Base-by-base conservation (phyloP, 53 echinoderm and acorn worm genomes). In the Echinometra lucunter region DNA sequence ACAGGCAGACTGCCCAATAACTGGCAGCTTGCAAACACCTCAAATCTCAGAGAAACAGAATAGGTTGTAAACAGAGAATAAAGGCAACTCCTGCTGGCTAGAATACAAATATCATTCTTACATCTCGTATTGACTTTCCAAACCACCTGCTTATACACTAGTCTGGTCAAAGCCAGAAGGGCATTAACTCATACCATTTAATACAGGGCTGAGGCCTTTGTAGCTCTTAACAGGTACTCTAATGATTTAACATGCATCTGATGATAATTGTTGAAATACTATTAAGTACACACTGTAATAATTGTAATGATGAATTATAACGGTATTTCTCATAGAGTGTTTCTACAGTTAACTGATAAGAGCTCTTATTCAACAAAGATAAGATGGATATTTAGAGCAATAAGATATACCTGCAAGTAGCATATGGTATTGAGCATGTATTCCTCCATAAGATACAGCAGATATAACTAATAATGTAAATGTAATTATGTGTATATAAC, bases 41-140 rank as follows among this genome's bases (percentile, higher is more conserved):
- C 49, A 25, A 23, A 12, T 19, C 53, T 6, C 13, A 40, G 2
- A 40, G 83, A 83, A 83, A 80, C 2, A 80, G 78, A 40, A 78
- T 40, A 78, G 18, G 4, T 40, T 3, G 6, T 15, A 17, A 44
- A 11, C 32, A 11, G 32, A 44, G 82, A 83, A 83, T 27, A 44
- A 83, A 83, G 27, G 11, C 45, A 11, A 2, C 49, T 83, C 49
- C 47, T 3, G 21, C 13, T n/a, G 38, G 40, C 37, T 37, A 18
- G 38, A 75, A 83, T 49, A n/a, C 83, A 83, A 83, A 83, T 83
- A 28, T n/a, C 45, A 83, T n/a, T 83, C 49, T 83, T 40, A 49
- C 83, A 83, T 45, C 47, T 83, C 45, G 49, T 83, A 83, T 83
- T 83, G 83, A 83, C 83, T 83, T 40, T 83, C 28, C 38, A 83